These are phyloP conservation scores for Diarsia dahlii DNA, from an alignment of 2,888 invertebrate genomes.

Conservation along the genomic window DNA sequence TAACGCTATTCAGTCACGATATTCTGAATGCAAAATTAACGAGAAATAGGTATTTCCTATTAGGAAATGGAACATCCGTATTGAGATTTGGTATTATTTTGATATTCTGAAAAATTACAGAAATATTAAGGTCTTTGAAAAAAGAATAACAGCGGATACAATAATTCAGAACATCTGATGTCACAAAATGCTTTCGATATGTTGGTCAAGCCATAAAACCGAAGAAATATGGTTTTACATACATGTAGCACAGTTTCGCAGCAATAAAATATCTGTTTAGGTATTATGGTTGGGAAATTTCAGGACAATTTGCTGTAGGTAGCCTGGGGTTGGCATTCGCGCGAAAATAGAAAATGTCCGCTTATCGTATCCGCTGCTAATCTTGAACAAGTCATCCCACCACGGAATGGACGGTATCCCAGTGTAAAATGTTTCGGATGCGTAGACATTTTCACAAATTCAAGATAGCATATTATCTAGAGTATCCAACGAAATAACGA, in stretches of 20 bases:
- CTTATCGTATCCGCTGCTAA: constrained; percentile 67
- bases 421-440: not conserved
- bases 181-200: constrained; percentile 27
- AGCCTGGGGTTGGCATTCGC: constrained; percentile 65
- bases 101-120: not conserved
- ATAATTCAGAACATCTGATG: constrained; percentile 12
- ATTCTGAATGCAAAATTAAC: constrained; percentile 38
- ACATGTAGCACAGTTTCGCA: constrained; percentile 21
- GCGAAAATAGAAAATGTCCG: constrained; percentile 67
- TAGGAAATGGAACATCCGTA: not conserved
- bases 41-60: constrained; percentile 32
- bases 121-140: not conserved
- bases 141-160: not conserved
- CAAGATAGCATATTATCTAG: not conserved
- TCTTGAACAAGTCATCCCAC: not conserved
- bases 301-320: constrained; percentile 44
- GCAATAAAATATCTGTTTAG: constrained; percentile 37
- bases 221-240: constrained; percentile 24
- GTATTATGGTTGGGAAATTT: constrained; percentile 28
- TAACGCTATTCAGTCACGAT: constrained; percentile 67
- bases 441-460: not conserved
- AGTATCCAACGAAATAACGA: not conserved
- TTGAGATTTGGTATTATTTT: not conserved
- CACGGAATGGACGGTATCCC: not conserved
- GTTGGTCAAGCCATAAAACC: constrained; percentile 39